These are phyloP conservation scores for Apomyelois bistriatella DNA, from an alignment of 2,888 invertebrate species.

Conservation along the genomic window DNA sequence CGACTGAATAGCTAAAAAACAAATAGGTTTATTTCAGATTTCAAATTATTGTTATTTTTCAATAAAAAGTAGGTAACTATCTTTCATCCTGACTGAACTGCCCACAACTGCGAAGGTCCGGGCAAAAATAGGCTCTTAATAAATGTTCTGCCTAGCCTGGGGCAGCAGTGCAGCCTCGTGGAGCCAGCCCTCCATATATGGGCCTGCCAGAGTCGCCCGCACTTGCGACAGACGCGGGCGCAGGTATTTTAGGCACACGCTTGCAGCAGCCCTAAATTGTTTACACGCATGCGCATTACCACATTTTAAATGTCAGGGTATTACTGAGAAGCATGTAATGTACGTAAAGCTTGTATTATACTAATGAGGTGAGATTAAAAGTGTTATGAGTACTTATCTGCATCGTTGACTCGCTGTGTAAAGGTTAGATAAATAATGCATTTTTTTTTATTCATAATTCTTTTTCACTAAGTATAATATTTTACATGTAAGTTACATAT, in stretches of 20 bases:
- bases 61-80: too few relatives aligned
- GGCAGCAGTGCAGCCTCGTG: slow-evolving; percentile 48
- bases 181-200: slow-evolving; percentile 61
- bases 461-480: too few relatives aligned
- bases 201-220: slow-evolving; percentile 46
- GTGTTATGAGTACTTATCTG: not conserved
- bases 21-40: too few relatives aligned
- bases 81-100: too few relatives aligned
- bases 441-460: too few relatives aligned
- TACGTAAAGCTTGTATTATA: not conserved
- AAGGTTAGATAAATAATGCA: too few relatives aligned
- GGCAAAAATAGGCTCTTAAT: not conserved
- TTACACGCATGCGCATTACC: slow-evolving; percentile 43
- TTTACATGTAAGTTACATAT: too few relatives aligned
- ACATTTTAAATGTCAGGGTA: slow-evolving; percentile 47
- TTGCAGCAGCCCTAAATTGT: slow-evolving; percentile 54
- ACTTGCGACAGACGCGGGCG: slow-evolving; percentile 41
- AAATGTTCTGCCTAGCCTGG: slow-evolving; percentile 7
- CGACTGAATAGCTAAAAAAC: too few relatives aligned
- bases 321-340: not conserved
- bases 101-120: not conserved
- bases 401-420: too few relatives aligned
- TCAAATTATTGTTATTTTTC: too few relatives aligned
- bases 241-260: slow-evolving; percentile 48
- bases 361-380: not conserved